These are phyloP conservation scores for Melitaea athalia DNA, from an alignment of 2,888 invertebrate genomes.

Conservation along the genomic window DNA sequence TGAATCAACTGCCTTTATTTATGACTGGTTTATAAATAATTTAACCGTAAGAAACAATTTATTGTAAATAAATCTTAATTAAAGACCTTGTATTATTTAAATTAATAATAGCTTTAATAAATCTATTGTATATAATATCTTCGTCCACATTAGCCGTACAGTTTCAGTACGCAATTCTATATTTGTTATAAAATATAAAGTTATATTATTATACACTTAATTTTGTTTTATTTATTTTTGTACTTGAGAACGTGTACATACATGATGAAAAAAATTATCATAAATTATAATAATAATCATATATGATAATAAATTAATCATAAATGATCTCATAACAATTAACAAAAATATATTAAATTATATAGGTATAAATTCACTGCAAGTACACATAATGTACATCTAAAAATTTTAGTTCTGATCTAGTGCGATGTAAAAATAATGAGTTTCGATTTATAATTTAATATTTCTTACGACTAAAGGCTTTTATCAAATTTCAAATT, in stretches of 20 bases:
- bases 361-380: too few species aligned
- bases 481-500: too few species aligned
- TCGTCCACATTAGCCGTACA: constrained; percentile 63
- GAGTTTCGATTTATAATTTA: too few species aligned
- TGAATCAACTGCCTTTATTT: constrained; percentile 70
- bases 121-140: constrained; percentile 71
- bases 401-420: too few species aligned
- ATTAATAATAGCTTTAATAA: constrained; percentile 68
- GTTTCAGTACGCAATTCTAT: constrained; percentile 71
- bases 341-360: too few species aligned
- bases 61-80: constrained; percentile 51
- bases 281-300: too few species aligned
- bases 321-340: too few species aligned
- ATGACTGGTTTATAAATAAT: constrained; percentile 60
- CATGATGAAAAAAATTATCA: neutral
- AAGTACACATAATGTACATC: too few species aligned
- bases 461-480: too few species aligned
- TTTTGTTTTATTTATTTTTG: constrained; percentile 42
- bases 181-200: constrained; percentile 82
- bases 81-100: constrained; percentile 55
- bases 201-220: constrained; percentile 48
- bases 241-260: neutral
- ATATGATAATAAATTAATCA: too few species aligned
- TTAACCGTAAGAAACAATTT: constrained; percentile 52
- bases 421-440: too few species aligned